A percentile compares a stretch with the other conserved stretches of the same genome.
Conservation (phyloP, 2,797 vertebrate species). For the Chloroceryle inda region DNA sequence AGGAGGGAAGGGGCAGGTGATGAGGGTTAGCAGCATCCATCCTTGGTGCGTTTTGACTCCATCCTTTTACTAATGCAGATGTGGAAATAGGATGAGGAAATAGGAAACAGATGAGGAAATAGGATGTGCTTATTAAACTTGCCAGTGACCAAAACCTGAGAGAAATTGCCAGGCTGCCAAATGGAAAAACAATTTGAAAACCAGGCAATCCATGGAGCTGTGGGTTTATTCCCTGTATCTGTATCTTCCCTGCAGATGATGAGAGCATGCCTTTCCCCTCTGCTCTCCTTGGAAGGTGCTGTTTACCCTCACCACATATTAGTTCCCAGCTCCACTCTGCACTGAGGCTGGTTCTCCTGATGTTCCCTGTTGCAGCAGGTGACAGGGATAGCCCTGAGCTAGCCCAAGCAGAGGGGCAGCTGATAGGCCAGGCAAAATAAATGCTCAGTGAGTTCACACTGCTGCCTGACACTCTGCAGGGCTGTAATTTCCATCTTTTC, state of each 20-base stretch:
- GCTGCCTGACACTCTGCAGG: background rate
- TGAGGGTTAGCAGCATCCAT: background rate
- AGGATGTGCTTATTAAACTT: background rate
- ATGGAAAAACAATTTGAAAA: background rate
- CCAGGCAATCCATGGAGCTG: background rate
- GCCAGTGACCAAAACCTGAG: background rate
- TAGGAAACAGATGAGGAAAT: background rate
- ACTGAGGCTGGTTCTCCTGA: background rate
- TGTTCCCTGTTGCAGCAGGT: fast-evolving
- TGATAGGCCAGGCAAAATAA: background rate
- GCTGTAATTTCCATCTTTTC: background rate
- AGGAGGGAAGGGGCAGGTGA: background rate
- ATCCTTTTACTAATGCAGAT: background rate
- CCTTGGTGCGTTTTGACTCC: background rate
- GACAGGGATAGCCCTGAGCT: background rate
- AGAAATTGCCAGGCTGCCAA: fast-evolving
- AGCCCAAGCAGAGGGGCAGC: background rate
- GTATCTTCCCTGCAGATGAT: background rate
- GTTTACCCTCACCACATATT: fast-evolving
- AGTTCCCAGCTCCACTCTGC: background rate
- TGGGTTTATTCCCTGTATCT: background rate
- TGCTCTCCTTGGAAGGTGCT: background rate
- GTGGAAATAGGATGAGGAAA: background rate
- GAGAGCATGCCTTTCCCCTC: background rate
- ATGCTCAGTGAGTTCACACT: background rate